Conservation (phyloP, 2,888 invertebrate genomes). For the Nezara viridula region DNA sequence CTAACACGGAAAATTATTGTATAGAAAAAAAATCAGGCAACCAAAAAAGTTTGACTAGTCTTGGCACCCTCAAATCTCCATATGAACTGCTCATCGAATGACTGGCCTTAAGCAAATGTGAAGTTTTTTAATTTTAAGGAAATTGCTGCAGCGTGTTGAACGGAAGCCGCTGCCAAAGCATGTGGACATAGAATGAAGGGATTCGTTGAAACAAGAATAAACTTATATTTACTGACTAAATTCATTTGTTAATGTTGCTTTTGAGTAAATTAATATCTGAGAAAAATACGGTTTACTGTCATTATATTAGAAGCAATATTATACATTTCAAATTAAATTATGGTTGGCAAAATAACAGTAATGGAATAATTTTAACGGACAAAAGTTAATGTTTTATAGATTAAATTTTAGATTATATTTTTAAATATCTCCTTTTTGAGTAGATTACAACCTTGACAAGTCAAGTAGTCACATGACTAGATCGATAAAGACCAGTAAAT, state of each 20-base stretch:
- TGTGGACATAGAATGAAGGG: neutral
- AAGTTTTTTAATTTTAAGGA: neutral
- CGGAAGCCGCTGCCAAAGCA: neutral
- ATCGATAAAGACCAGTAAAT: constrained; percentile 38
- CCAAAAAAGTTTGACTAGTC: too few relatives aligned
- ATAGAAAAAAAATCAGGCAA: too few relatives aligned
- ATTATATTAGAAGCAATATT: neutral
- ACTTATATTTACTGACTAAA: neutral
- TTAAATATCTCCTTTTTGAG: neutral
- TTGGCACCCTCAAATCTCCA: too few relatives aligned
- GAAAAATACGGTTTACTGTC: neutral
- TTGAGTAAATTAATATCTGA: neutral
- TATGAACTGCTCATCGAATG: neutral
- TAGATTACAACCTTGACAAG: neutral
- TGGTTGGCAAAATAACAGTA: neutral
- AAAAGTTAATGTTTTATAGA: neutral
- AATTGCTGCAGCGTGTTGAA: neutral
- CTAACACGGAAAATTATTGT: too few relatives aligned
- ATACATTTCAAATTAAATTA: neutral
- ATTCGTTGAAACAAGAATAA: neutral
- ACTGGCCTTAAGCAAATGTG: neutral
- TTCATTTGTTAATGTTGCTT: neutral
- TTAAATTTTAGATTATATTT: neutral
- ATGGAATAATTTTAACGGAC: neutral
- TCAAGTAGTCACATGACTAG: constrained; percentile 40